Percentiles rank a stretch among this genome's conserved stretches.
phyloP scores from a whole-genome alignment of 2,113 vertebrate genomes.

The Panthera leo region DNA sequence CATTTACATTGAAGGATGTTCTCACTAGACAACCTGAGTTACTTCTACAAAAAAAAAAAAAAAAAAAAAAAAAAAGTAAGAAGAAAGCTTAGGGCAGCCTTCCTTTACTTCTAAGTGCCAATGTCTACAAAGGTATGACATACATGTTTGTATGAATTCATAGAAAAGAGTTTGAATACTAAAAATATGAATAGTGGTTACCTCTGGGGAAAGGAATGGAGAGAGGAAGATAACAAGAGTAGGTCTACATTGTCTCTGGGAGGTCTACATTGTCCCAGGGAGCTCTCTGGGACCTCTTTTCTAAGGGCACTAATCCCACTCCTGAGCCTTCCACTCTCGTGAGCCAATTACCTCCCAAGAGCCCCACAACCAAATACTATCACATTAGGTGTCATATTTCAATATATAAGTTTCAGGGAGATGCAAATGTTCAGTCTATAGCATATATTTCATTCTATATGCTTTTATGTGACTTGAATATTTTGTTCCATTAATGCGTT shows the following conservation, averaged over 20 bases:
- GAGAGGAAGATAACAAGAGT: not conserved
- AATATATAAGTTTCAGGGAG: not conserved
- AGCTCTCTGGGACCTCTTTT: not conserved
- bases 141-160: not conserved
- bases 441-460: not conserved
- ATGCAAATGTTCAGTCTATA: not conserved
- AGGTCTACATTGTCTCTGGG: not conserved
- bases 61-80: not conserved
- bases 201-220: not conserved
- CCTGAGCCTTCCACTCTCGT: not conserved
- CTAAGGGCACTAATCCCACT: not conserved
- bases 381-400: not conserved
- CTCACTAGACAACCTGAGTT: not conserved
- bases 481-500: not conserved
- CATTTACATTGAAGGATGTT: slow-evolving; percentile 17
- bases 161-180: not conserved
- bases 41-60: not conserved
- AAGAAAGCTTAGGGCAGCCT: not conserved
- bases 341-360: not conserved
- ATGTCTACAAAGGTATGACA: not conserved
- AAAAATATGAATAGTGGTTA: not conserved
- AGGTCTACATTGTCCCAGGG: not conserved
- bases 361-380: not conserved
- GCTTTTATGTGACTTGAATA: not conserved
- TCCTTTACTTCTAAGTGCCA: not conserved